Evolutionary conservation across 2,888 invertebrate genomes (phyloP).

Genomic region (Hypomecis atomaria): DNA sequence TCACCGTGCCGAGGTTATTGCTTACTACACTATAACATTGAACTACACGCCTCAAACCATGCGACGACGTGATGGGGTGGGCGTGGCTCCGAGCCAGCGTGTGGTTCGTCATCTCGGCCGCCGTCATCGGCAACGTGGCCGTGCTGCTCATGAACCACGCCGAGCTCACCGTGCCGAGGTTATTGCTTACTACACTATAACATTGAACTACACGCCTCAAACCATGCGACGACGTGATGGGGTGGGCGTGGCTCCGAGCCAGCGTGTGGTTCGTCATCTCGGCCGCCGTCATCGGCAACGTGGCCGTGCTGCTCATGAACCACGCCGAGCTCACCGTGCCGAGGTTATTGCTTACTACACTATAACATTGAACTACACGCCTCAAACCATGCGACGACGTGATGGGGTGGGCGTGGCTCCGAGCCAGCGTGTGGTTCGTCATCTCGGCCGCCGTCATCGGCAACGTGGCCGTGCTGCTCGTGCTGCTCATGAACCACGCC

Average conservation of each 20-base stretch:
- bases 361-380: constrained; percentile 89
- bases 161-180: constrained; percentile 74
- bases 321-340: constrained; percentile 75
- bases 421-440: constrained; percentile 94
- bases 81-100: constrained; percentile 91
- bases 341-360: no score
- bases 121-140: constrained; percentile 92
- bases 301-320: constrained; percentile 90
- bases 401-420: constrained; percentile 92
- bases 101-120: constrained; percentile 93
- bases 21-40: no score
- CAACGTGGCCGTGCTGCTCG: constrained; percentile 92
- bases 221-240: constrained; percentile 96
- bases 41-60: constrained; percentile 93
- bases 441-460: constrained; percentile 92
- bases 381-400: constrained; percentile 97
- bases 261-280: constrained; percentile 95
- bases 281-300: constrained; percentile 92
- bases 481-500: constrained; percentile 82
- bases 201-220: constrained; percentile 92
- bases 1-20: constrained; percentile 77
- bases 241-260: constrained; percentile 89
- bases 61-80: constrained; percentile 95
- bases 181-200: no score
- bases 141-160: constrained; percentile 88